Conservation (phyloP, 2,888 invertebrate species). For the Scaptomyza parva region DNA sequence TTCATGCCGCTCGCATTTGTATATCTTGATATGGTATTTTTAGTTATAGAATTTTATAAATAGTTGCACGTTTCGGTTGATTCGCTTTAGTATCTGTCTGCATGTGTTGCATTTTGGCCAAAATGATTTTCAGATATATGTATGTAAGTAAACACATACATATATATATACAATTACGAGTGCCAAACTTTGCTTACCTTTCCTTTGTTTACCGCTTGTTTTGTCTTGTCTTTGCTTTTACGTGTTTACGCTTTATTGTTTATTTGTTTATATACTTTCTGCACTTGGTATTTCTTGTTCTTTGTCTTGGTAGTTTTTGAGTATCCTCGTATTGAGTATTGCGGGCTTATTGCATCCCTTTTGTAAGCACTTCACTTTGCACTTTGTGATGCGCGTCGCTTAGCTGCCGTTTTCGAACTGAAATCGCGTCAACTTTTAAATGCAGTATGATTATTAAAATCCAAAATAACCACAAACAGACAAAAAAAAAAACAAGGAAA, state of each 20-base stretch:
- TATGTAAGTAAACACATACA: no score
- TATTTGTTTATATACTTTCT: background rate
- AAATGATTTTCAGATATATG: conserved; percentile 1
- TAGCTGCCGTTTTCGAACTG: conserved; percentile 33
- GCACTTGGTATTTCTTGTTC: background rate
- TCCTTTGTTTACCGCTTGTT: background rate
- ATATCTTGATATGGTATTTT: conserved; percentile 15
- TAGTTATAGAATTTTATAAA: conserved; percentile 32
- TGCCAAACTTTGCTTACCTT: conserved; percentile 4
- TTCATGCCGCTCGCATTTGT: background rate
- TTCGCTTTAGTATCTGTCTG: conserved; percentile 6
- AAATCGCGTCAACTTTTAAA: conserved; percentile 15
- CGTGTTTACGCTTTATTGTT: conserved; percentile 12
- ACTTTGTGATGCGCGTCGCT: conserved; percentile 36
- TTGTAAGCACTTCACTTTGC: conserved; percentile 32
- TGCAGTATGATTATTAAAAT: conserved; percentile 11
- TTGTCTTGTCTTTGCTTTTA: background rate
- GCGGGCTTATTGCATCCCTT: background rate
- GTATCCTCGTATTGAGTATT: conserved; percentile 5
- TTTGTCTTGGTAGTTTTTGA: background rate
- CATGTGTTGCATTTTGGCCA: conserved; percentile 8
- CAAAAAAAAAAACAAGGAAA: background rate
- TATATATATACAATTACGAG: no score
- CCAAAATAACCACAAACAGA: conserved; percentile 6
- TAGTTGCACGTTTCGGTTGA: conserved; percentile 16